Evolutionary conservation across 1,140 invertebrate genomes (phyloP), one percentile per base, ranked within the genome.

Genomic region (Mactra quadrangularis): DNA sequence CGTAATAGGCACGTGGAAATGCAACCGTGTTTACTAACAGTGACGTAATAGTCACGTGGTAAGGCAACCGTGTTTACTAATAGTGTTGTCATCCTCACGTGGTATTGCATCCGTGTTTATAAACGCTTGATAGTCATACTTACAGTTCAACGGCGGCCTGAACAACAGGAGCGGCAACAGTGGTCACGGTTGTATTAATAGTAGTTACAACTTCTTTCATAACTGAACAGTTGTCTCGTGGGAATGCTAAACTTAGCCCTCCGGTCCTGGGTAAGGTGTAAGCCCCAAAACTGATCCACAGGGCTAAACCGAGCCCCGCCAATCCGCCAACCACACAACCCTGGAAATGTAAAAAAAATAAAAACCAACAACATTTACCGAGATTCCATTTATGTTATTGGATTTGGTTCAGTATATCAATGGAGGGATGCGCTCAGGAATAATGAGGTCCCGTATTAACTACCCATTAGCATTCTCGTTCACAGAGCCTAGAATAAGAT

Each of bases 261-360:
- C 35, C 25, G 6, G 68, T 59, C 7, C 72, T 59, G 0, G 64
- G 76, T 4, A 88, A 71, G 29, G 53, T 88, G 74, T 90, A 90
- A 1, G 96, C 95, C 4, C 96, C 96, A 17, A 97, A 93, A 0
- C 96, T 97, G 25, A 97, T 96, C 96, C 96, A 97, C 1, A 96
- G 95, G 1, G 96, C 95, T 3, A 97, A 93, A 3, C 94, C 89
- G 1, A 97, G 93, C 29, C 96, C 96, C 2, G 94, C 90, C 0
- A 97, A 45, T 0, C 96, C 95, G 0, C 97, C 97, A 15, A 94
- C 94, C 71, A 97, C 91, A 0, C 96, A 96, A 33, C 97, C 97
- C 96, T 97, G 84, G 17, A 93, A n/a, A n/a, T n/a, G n/a, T n/a
- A n/a, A n/a, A n/a, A n/a, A n/a, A n/a, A n/a, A n/a, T n/a, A n/a